Base-by-base conservation (phyloP, 2,797 vertebrate species). In the Acipenser ruthenus region DNA sequence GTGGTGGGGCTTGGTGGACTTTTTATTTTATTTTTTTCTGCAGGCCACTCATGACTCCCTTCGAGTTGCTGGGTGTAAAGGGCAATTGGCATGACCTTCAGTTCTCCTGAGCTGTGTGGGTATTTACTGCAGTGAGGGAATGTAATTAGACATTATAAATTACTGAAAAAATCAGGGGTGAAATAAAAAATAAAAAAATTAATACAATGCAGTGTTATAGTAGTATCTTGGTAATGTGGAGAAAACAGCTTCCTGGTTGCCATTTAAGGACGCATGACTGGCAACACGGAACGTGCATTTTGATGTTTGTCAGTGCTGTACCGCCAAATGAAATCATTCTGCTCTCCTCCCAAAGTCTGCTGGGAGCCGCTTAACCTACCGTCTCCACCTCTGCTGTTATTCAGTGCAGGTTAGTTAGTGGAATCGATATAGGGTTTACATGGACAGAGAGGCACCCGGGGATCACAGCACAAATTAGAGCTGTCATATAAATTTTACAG, bases 401-500 rank as follows among this genome's bases (percentile, higher is more conserved):
- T 11, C 52, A 48, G 52, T 59, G 55, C 8, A 49, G 50, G 10
- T 12, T 66, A 68, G 53, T 49, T 23, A 60, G 62, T 63, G 71
- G 67, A 76, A 78, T 80, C 77, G 77, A 80, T 80, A 73, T 71
- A 67, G 72, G 49, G 3, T 74, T 68, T 67, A 66, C 65, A 37
- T 18, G 37, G 60, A 73, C 77, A 72, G 74, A 78, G 79, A 81
- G 75, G 51, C 73, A 69, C 23, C 66, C 61, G 49, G 74, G 79
- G 74, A 81, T 80, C 69, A 69, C 78, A 78, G 80, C 83, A 85
- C 86, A 83, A 82, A 88, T 86, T 81, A 83, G 70, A 87, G 76
- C 83, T 86, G 83, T 89, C 82, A 78, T 71, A 82, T 79, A 80
- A 69, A 81, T 84, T 88, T 89, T 86, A 80, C 71, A 64, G 84